Evolutionary conservation across 2,888 invertebrate species (phyloP), one percentile per base, ranked within the genome.

Genomic region (Pristionchus arcanus): DNA sequence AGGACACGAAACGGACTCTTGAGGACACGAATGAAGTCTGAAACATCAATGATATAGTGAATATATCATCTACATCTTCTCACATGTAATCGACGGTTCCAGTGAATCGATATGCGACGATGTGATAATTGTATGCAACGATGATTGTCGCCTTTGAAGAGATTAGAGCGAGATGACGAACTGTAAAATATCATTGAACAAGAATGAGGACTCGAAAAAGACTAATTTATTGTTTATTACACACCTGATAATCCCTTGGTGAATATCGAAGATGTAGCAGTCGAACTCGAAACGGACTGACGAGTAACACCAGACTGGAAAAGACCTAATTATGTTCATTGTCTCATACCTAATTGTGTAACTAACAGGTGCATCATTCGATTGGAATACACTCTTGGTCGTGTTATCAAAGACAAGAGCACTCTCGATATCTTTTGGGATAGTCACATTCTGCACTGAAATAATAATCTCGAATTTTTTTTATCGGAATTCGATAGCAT

Each of bases 61-160:
- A 2, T 34, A 28, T 21, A 74, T 74, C 66, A 2, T 68, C 31
- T 42, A 31, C 37, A 11, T 37, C 21, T 13, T 21, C 92, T 87
- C 85, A 94, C 94, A 92, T 90, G 90, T 92, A 93, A 87, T 94
- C 93, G 90, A 95, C 94, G 7, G 94, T 93, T 63, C 93, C 93
- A 11, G 94, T 94, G 28, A 94, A 66, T 15, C 94, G 93, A 91
- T 94, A 94, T 16, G 94, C 92, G 1, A 92, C 90, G 13, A 94
- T 93, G 84, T 93, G 91, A 89, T 94, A 94, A 13, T 93, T 90
- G 2, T 93, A 92, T 31, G 94, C 93, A 19, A 95, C 89, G 53
- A 94, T 59, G n/a, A 94, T 90, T 0, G 77, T 77, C 34, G 74
- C 88, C 37, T 53, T 87, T 5, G 87, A 87, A 1, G 87, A 87